Percentiles rank a stretch among this genome's conserved stretches.
Conservation (phyloP, 2,888 invertebrate genomes). For the Drosophila pegasa region DNA sequence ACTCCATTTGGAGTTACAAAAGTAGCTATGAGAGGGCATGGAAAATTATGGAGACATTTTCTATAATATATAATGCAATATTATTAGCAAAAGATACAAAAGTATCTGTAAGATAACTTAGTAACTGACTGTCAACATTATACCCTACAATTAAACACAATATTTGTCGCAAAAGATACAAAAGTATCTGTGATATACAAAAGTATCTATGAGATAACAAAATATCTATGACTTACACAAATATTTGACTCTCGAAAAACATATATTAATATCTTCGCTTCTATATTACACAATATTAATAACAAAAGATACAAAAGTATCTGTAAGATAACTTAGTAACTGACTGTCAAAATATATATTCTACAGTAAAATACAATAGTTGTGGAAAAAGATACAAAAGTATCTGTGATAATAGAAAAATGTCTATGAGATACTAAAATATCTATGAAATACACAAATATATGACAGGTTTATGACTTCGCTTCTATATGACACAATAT, state of each 20-base stretch:
- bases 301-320: background rate
- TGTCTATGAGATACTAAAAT: background rate
- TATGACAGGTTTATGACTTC: no score
- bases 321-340: background rate
- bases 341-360: no score
- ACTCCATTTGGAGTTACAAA: no score
- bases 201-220: background rate
- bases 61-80: no score
- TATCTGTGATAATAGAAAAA: background rate
- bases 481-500: no score
- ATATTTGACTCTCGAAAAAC: no score
- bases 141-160: no score
- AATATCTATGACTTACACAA: background rate
- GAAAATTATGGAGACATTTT: no score
- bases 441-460: background rate
- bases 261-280: no score
- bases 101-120: background rate
- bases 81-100: background rate
- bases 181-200: constrained; percentile 1
- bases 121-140: background rate
- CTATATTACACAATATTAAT: no score
- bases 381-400: background rate
- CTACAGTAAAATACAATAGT: no score
- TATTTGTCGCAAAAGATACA: no score
- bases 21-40: background rate